Conservation (phyloP, 2,113 vertebrate genomes). For the Notarius lentiginosus region DNA sequence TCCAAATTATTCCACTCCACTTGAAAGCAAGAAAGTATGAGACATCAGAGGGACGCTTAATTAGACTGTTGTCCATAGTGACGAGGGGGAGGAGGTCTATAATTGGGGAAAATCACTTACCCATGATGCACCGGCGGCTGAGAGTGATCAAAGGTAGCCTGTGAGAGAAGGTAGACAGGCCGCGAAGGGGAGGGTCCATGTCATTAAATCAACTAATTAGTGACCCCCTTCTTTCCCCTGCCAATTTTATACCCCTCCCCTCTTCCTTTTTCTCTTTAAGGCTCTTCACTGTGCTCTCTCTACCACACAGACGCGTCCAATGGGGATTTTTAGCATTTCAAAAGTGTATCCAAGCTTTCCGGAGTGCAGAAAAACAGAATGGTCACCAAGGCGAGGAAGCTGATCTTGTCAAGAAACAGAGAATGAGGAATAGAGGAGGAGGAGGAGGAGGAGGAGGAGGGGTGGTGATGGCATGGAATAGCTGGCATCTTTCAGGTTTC, state of each 20-base stretch:
- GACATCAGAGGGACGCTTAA: constrained; percentile 41
- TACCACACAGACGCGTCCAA: constrained; percentile 64
- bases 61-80: constrained; percentile 41
- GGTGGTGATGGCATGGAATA: constrained; percentile 46
- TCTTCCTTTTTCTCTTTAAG: constrained; percentile 44
- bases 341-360: constrained; percentile 71
- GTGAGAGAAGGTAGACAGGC: constrained; percentile 48
- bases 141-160: constrained; percentile 48
- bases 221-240: constrained; percentile 67
- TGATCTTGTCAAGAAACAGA: constrained; percentile 49
- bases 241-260: constrained; percentile 70
- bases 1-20: constrained; percentile 7
- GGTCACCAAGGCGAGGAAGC: constrained; percentile 64
- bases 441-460: neutral
- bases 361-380: constrained; percentile 66
- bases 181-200: constrained; percentile 56
- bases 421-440: constrained; percentile 44
- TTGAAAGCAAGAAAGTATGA: constrained; percentile 8
- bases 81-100: constrained; percentile 26
- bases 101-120: constrained; percentile 46
- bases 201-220: constrained; percentile 78
- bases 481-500: constrained; percentile 67
- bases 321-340: constrained; percentile 76
- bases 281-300: constrained; percentile 67
- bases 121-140: constrained; percentile 48